phyloP scores from a whole-genome alignment of 1,140 invertebrate genomes.

The Saxidomus purpurata region DNA sequence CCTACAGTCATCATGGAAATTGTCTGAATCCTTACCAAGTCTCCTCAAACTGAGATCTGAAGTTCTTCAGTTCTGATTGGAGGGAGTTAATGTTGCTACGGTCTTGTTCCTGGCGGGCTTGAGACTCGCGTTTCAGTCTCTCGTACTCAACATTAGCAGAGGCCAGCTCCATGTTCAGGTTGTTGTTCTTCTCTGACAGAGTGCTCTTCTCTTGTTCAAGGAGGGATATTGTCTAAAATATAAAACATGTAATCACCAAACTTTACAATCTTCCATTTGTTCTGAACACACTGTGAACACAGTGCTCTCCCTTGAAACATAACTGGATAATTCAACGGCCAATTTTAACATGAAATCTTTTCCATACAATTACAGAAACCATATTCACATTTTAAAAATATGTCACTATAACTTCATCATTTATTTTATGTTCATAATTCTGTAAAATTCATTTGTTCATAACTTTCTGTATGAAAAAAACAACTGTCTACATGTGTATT shows the following conservation, averaged over 20 bases:
- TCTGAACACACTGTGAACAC: not conserved
- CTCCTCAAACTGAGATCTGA: conserved; percentile 85
- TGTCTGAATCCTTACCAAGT: too few relatives aligned
- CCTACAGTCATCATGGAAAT: too few relatives aligned
- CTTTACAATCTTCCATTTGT: conserved; percentile 26
- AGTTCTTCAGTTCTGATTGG: conserved; percentile 84
- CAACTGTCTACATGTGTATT: too few relatives aligned
- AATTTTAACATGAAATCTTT: too few relatives aligned
- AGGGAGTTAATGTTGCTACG: conserved; percentile 81
- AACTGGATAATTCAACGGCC: too few relatives aligned
- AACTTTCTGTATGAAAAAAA: too few relatives aligned
- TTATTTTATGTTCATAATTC: too few relatives aligned
- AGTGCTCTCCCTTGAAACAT: conserved; percentile 7
- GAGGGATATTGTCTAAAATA: conserved; percentile 83
- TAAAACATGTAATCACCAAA: conserved; percentile 44
- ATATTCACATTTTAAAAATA: too few relatives aligned
- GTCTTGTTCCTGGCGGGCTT: conserved; percentile 83
- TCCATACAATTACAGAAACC: too few relatives aligned
- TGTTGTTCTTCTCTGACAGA: conserved; percentile 83
- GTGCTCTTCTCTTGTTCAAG: conserved; percentile 86
- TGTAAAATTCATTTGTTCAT: too few relatives aligned
- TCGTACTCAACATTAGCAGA: conserved; percentile 81
- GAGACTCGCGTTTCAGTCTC: conserved; percentile 83
- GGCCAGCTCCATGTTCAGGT: conserved; percentile 80
- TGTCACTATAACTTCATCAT: too few relatives aligned